Evolutionary conservation across 2,797 vertebrate species (phyloP).

Genomic region (Buceros bicornis): DNA sequence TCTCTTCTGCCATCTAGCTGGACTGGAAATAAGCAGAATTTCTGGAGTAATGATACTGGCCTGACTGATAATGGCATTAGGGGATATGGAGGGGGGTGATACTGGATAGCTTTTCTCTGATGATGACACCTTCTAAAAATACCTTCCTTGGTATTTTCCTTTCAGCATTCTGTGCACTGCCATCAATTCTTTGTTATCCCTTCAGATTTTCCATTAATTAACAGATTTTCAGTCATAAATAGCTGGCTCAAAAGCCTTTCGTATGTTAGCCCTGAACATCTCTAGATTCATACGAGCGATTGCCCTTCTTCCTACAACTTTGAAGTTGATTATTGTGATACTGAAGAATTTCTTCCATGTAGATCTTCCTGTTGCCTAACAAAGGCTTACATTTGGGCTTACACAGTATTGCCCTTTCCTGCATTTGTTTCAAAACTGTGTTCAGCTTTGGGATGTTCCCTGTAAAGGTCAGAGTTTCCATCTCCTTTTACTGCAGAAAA

Average conservation of each 20-base stretch:
- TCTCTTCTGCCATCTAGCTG: not conserved
- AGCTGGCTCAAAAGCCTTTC: not conserved
- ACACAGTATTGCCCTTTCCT: not conserved
- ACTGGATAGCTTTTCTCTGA: not conserved
- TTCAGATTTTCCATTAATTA: slow-evolving; percentile 47
- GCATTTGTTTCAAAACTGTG: not conserved
- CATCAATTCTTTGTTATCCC: not conserved
- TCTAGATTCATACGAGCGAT: not conserved
- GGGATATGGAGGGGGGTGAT: not conserved
- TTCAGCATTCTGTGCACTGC: not conserved
- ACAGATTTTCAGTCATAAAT: slow-evolving; percentile 7
- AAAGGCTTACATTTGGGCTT: not conserved
- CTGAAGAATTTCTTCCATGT: not conserved
- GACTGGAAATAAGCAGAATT: not conserved
- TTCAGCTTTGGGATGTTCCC: not conserved
- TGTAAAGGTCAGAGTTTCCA: not conserved
- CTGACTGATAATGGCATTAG: not conserved
- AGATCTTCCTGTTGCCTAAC: not conserved
- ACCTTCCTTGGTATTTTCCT: not conserved
- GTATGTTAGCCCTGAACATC: not conserved
- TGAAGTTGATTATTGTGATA: not conserved
- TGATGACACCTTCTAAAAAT: not conserved
- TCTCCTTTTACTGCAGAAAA: not conserved
- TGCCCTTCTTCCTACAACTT: not conserved
- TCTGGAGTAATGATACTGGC: not conserved